Conservation (phyloP, 2,888 invertebrate genomes). For the Eilema depressum region DNA sequence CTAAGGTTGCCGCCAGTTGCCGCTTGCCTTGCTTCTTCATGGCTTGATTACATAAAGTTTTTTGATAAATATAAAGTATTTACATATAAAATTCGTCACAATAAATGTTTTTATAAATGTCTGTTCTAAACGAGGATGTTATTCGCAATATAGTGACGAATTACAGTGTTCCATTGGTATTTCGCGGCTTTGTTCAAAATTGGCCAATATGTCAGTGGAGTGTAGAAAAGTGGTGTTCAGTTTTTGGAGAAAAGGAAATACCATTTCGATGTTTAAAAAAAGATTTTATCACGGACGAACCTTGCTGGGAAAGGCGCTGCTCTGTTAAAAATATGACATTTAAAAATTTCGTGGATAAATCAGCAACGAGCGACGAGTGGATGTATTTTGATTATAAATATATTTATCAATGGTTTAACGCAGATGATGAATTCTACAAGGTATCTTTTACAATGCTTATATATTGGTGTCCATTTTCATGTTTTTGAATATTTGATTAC, state of each 20-base stretch:
- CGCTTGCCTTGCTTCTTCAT: background rate
- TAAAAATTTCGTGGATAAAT: constrained; percentile 86
- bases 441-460: constrained; percentile 62
- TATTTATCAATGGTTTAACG: constrained; percentile 89
- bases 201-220: constrained; percentile 89
- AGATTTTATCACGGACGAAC: constrained; percentile 80
- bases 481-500: background rate
- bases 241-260: constrained; percentile 85
- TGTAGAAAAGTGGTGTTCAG: constrained; percentile 86
- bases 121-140: constrained; percentile 63
- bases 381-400: constrained; percentile 95
- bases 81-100: no score
- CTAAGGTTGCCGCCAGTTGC: background rate
- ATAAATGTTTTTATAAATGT: constrained; percentile 56
- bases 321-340: constrained; percentile 87
- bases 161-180: constrained; percentile 80
- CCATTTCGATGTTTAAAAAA: constrained; percentile 85
- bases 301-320: constrained; percentile 94
- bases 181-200: constrained; percentile 82
- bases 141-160: constrained; percentile 63
- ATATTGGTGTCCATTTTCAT: background rate
- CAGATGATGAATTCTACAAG: constrained; percentile 86
- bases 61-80: background rate
- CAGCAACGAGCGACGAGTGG: constrained; percentile 85
- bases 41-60: no score